Evolutionary conservation across 1,140 invertebrate species (phyloP).

Genomic region (Eciton burchellii): DNA sequence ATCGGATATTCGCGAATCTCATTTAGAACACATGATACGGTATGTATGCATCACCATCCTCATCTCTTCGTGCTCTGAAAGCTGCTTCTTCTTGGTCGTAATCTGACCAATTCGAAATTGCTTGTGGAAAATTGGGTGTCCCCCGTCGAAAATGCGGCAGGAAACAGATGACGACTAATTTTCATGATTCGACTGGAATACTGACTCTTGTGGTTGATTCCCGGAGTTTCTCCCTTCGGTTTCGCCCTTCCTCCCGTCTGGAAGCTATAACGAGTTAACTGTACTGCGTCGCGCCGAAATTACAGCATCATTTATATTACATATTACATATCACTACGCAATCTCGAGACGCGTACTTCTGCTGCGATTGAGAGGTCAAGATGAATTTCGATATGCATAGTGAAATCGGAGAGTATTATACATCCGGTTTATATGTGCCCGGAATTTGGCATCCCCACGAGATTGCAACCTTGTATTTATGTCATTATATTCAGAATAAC

Average conservation of each 20-base stretch:
- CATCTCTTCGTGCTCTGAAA: background rate
- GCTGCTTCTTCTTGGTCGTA: background rate
- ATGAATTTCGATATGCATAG: background rate
- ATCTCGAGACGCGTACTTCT: background rate
- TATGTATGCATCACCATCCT: background rate
- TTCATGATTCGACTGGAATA: background rate
- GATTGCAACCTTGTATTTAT: background rate
- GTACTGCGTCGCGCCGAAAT: background rate
- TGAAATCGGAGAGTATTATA: background rate
- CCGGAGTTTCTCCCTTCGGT: background rate
- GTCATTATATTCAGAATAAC: background rate
- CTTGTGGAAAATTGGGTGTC: background rate
- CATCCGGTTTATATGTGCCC: background rate
- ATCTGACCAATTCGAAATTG: constrained; percentile 1
- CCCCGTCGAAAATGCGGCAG: background rate
- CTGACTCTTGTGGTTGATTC: background rate
- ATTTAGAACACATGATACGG: background rate
- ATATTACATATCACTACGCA: background rate
- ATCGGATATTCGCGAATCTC: constrained; percentile 14
- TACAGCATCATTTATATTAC: constrained; percentile 2
- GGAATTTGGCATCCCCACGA: background rate
- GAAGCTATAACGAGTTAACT: background rate
- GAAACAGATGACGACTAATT: constrained; percentile 31
- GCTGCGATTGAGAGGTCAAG: background rate
- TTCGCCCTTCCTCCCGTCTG: background rate